phyloP scores from a whole-genome alignment of 2,797 vertebrate genomes.

The Pangasius larnaudii region DNA sequence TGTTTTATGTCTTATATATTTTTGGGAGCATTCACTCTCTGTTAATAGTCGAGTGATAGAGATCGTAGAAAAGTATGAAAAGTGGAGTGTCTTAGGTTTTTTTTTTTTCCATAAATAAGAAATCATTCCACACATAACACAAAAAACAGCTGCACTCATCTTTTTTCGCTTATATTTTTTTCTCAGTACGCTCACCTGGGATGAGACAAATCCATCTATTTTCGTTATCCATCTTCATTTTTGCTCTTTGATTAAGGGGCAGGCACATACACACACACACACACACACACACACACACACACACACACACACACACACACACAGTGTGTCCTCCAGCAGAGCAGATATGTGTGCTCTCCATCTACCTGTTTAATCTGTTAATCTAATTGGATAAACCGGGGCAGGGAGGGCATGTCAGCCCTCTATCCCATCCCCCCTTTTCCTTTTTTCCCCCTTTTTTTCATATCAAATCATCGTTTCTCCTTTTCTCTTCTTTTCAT shows the following conservation, averaged over 20 bases:
- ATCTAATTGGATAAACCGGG: slow-evolving; percentile 77
- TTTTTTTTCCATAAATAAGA: background rate
- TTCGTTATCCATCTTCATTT: no score
- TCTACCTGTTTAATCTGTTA: slow-evolving; percentile 76
- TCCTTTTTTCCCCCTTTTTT: background rate
- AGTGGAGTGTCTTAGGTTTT: background rate
- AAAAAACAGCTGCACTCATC: background rate
- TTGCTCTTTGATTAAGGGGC: background rate
- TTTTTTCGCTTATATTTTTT: background rate
- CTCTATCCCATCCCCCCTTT: slow-evolving; percentile 15
- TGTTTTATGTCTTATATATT: slow-evolving; percentile 1
- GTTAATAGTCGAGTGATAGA: background rate
- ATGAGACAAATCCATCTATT: background rate
- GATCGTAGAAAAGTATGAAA: background rate
- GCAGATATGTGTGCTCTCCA: slow-evolving; percentile 55
- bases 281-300: background rate
- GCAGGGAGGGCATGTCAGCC: slow-evolving; percentile 69
- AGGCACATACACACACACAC: background rate
- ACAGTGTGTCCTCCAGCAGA: slow-evolving; percentile 23
- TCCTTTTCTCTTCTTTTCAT: slow-evolving; percentile 2
- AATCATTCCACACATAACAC: background rate
- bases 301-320: slow-evolving; percentile 1
- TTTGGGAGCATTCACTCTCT: background rate
- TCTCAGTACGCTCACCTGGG: background rate
- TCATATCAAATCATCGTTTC: background rate